These are phyloP conservation scores for Pantala flavescens DNA, from an alignment of 1,140 invertebrate species.

Conservation along the genomic window DNA sequence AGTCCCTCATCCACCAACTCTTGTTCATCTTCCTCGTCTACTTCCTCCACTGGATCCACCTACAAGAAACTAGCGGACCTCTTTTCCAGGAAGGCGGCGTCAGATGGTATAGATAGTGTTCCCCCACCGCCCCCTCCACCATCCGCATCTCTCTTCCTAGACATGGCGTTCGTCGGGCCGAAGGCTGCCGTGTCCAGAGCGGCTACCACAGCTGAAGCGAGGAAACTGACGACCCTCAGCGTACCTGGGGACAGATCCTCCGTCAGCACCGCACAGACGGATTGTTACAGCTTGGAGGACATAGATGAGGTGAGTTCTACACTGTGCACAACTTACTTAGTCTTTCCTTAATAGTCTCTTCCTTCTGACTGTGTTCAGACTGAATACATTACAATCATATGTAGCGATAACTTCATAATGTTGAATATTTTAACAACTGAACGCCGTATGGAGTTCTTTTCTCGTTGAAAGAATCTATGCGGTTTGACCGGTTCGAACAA, in stretches of 20 bases:
- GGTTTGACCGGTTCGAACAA: no score
- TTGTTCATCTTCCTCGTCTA: conserved; percentile 18
- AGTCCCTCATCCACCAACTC: conserved; percentile 1
- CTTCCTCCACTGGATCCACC: conserved; percentile 36
- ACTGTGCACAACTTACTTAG: no score
- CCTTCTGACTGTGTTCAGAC: no score
- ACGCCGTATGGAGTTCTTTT: no score
- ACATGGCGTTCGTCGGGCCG: conserved; percentile 17
- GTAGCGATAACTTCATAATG: no score
- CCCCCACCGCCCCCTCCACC: conserved; percentile 23
- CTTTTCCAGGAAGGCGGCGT: conserved; percentile 37
- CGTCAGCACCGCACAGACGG: conserved; percentile 28
- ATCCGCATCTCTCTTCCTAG: conserved; percentile 15
- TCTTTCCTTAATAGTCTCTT: no score
- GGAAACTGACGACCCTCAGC: conserved; percentile 59
- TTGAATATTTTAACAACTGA: no score
- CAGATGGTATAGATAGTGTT: conserved; percentile 23
- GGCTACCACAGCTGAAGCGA: conserved; percentile 36
- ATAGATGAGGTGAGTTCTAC: conserved; percentile 44
- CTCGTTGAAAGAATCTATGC: no score
- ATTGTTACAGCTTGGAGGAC: conserved; percentile 50
- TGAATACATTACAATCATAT: no score
- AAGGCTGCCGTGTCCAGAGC: conserved; percentile 19
- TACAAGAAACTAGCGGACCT: conserved; percentile 58
- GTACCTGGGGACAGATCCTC: conserved; percentile 39